Percentiles rank a stretch among this genome's conserved stretches.
Evolutionary conservation across 2,797 vertebrate species (phyloP).

Genomic region (Danio tinwini): DNA sequence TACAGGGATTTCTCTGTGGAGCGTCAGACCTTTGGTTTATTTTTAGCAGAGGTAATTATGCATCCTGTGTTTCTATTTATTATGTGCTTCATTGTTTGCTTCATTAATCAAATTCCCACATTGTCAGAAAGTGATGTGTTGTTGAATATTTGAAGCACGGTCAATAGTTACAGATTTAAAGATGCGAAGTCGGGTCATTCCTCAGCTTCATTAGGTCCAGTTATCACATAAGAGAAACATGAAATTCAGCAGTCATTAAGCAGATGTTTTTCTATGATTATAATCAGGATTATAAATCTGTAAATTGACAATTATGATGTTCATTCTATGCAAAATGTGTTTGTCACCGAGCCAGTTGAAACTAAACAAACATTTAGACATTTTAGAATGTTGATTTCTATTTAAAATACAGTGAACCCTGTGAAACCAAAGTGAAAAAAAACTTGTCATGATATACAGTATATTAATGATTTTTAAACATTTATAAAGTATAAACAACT

Average conservation of each 20-base stretch:
- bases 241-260: not conserved
- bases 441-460: no score
- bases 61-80: conserved; percentile 2
- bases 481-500: no score
- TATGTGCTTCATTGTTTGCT: not conserved
- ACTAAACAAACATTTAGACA: no score
- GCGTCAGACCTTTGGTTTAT: conserved; percentile 1
- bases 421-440: no score
- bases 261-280: not conserved
- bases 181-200: not conserved
- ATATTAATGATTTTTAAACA: no score
- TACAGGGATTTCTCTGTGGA: conserved; percentile 11
- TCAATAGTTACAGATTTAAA: conserved; percentile 3
- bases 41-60: not conserved
- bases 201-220: not conserved
- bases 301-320: no score
- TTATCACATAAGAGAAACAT: not conserved
- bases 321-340: no score
- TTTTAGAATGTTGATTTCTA: no score
- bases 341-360: no score
- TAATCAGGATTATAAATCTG: no score
- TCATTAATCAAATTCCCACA: conserved; percentile 5
- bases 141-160: not conserved
- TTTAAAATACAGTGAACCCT: no score
- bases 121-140: not conserved